Conservation (phyloP, 2,888 invertebrate genomes). For the Aphodius granarius region DNA sequence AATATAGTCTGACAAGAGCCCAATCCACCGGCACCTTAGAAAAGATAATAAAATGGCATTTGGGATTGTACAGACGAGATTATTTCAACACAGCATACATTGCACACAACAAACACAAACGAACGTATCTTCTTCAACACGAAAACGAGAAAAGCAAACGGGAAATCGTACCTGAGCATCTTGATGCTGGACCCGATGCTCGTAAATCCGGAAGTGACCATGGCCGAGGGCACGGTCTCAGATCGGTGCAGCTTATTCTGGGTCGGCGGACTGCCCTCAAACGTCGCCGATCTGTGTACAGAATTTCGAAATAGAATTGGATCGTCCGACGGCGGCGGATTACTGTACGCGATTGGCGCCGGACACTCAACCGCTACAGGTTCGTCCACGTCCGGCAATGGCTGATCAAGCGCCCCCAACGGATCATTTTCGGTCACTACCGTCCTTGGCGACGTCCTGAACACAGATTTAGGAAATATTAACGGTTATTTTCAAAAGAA, state of each 20-base stretch:
- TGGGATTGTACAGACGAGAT: too few relatives aligned
- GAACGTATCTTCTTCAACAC: too few relatives aligned
- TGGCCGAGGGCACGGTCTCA: conserved; percentile 73
- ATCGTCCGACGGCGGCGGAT: conserved; percentile 60
- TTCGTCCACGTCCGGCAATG: conserved; percentile 31
- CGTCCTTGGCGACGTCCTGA: conserved; percentile 73
- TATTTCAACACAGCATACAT: neutral
- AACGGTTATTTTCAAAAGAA: neutral
- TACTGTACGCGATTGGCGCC: conserved; percentile 45
- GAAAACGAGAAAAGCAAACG: too few relatives aligned
- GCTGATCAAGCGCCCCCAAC: conserved; percentile 73
- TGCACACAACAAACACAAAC: neutral
- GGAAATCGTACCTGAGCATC: conserved; percentile 58
- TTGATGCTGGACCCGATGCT: conserved; percentile 82
- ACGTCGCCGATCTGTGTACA: conserved; percentile 59
- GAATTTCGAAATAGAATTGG: conserved; percentile 65
- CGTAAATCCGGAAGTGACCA: conserved; percentile 76
- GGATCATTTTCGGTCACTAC: conserved; percentile 92
- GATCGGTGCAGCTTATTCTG: conserved; percentile 65
- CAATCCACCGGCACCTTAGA: too few relatives aligned
- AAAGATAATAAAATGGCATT: too few relatives aligned
- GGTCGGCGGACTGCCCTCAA: conserved; percentile 56
- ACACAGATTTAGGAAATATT: too few relatives aligned
- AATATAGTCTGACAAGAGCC: too few relatives aligned
- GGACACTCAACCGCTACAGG: conserved; percentile 43